Conservation (phyloP, 2,797 vertebrate genomes). For the Onychomys torridus region DNA sequence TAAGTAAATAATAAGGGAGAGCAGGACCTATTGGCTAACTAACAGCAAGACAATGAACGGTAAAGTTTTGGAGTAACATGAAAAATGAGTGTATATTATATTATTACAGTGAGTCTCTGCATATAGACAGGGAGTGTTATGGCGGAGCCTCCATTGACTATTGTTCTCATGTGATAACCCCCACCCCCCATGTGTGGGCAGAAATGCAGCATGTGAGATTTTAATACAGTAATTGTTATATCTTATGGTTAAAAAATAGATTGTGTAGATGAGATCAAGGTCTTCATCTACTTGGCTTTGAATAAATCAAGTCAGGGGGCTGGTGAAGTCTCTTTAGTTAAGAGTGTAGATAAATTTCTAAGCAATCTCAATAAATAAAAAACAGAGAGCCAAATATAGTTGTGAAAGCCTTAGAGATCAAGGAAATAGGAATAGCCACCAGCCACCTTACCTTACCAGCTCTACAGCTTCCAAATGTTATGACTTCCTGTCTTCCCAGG, state of each 20-base stretch:
- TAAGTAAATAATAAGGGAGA: conserved; percentile 16
- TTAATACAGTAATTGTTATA: background rate
- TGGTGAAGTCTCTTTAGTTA: background rate
- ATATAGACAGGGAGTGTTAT: background rate
- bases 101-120: background rate
- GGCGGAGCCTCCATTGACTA: background rate
- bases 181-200: background rate
- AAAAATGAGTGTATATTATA: too few species aligned
- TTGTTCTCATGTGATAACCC: background rate
- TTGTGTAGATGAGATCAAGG: background rate
- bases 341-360: background rate
- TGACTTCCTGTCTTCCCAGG: too few species aligned
- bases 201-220: background rate
- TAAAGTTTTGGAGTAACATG: background rate
- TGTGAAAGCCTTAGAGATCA: too few species aligned
- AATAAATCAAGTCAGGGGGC: background rate
- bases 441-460: too few species aligned
- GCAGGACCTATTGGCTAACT: background rate
- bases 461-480: too few species aligned
- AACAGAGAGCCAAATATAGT: too few species aligned
- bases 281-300: background rate
- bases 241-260: background rate
- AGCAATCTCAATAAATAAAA: too few species aligned
- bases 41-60: background rate
- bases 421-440: too few species aligned